Evolutionary conservation across 2,888 invertebrate species (phyloP).

Genomic region (Drosophila koepferae): DNA sequence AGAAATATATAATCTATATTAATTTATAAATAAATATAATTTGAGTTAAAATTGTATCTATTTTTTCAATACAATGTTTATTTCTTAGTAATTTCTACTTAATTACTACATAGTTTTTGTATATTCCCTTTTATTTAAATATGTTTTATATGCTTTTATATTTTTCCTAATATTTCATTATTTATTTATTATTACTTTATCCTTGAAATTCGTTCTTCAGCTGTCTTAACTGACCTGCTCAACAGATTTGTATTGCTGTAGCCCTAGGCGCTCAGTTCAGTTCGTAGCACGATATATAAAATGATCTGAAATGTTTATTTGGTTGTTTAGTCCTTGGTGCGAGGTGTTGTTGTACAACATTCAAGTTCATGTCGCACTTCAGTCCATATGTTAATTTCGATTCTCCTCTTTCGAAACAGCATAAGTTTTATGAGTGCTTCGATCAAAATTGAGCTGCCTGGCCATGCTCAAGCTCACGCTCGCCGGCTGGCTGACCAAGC

Average conservation of each 20-base stretch:
- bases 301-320: constrained; percentile 24
- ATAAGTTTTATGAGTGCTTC: constrained; percentile 60
- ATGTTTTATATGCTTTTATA: background rate
- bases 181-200: background rate
- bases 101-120: too few relatives aligned
- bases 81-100: background rate
- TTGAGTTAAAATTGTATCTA: too few relatives aligned
- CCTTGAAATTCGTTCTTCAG: background rate
- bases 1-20: too few relatives aligned
- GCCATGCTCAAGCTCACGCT: background rate
- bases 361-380: constrained; percentile 69
- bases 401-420: constrained; percentile 22
- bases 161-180: background rate
- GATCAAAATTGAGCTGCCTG: constrained; percentile 59
- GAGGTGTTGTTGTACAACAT: constrained; percentile 58
- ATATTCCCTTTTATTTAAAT: too few relatives aligned
- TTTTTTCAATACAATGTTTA: too few relatives aligned
- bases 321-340: constrained; percentile 18
- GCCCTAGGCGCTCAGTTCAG: constrained; percentile 35
- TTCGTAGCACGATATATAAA: constrained; percentile 18
- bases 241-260: constrained; percentile 5
- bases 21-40: too few relatives aligned
- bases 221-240: constrained; percentile 1
- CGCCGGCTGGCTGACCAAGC: constrained; percentile 5
- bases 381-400: constrained; percentile 58